Percentiles rank a stretch among this genome's conserved stretches.
Evolutionary conservation across 2,888 invertebrate species (phyloP).

Genomic region (Mayetiola destructor): DNA sequence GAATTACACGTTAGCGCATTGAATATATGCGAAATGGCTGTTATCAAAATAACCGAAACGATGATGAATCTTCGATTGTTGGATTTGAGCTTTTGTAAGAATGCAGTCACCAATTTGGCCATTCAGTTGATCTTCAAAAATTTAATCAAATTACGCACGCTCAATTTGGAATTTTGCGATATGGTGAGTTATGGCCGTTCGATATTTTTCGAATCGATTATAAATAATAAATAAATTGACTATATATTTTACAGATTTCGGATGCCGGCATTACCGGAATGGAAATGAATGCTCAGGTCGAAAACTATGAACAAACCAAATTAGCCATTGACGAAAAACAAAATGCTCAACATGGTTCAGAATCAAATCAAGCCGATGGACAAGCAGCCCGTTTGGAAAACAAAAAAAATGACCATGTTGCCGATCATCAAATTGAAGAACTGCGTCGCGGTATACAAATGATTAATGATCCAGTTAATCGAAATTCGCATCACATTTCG

Average conservation of each 20-base stretch:
- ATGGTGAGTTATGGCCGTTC: slow-evolving; percentile 31
- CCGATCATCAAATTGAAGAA: slow-evolving; percentile 14
- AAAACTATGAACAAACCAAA: slow-evolving; percentile 21
- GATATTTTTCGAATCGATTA: neutral
- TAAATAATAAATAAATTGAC: neutral
- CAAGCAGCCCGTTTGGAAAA: neutral
- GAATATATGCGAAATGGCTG: slow-evolving; percentile 45
- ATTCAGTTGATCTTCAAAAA: slow-evolving; percentile 53
- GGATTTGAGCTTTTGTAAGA: slow-evolving; percentile 53
- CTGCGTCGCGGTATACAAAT: slow-evolving; percentile 20
- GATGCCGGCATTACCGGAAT: slow-evolving; percentile 58
- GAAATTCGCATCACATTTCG: slow-evolving; percentile 34
- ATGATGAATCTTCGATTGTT: slow-evolving; percentile 43
- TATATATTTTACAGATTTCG: slow-evolving; percentile 31
- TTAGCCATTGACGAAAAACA: neutral
- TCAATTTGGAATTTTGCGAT: slow-evolving; percentile 52
- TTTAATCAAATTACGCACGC: slow-evolving; percentile 41
- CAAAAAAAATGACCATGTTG: neutral
- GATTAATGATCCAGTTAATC: slow-evolving; percentile 17
- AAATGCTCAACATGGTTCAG: neutral
- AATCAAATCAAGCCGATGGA: slow-evolving; percentile 19
- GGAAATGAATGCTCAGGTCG: slow-evolving; percentile 36
- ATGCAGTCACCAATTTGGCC: slow-evolving; percentile 53
- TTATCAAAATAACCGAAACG: slow-evolving; percentile 44
- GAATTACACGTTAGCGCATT: slow-evolving; percentile 44